Percentiles rank a stretch among this genome's conserved stretches.
Conservation (phyloP, 2,797 vertebrate genomes). For the Dipus sagitta region DNA sequence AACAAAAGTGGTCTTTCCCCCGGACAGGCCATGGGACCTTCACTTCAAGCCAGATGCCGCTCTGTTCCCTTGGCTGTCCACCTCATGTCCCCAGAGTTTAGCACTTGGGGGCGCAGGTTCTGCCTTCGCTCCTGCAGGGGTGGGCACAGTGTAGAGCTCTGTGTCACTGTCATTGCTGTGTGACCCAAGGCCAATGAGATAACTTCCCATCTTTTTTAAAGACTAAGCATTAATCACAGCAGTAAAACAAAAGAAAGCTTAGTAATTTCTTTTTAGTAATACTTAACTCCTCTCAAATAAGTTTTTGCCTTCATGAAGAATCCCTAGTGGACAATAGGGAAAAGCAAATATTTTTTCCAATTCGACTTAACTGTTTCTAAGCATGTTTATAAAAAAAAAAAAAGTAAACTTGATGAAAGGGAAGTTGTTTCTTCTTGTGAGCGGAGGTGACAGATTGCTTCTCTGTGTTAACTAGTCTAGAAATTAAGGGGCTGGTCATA, state of each 20-base stretch:
- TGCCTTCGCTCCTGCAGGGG: not conserved
- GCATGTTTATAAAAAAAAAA: slow-evolving; percentile 67
- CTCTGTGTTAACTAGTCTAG: slow-evolving; percentile 75
- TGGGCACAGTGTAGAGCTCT: not conserved
- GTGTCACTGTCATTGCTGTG: not conserved
- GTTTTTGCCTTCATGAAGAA: slow-evolving; percentile 49
- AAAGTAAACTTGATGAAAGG: slow-evolving; percentile 53
- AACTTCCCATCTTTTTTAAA: slow-evolving; percentile 40
- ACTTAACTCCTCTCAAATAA: not conserved
- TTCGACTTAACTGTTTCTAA: slow-evolving; percentile 68
- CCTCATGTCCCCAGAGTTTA: not conserved
- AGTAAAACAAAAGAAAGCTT: slow-evolving; percentile 40
- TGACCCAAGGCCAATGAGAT: slow-evolving; percentile 19
- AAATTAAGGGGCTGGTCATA: slow-evolving; percentile 70
- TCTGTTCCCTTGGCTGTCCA: not conserved
- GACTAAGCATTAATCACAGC: slow-evolving; percentile 49
- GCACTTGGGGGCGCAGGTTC: not conserved
- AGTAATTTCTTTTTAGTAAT: slow-evolving; percentile 60
- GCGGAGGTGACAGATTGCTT: slow-evolving; percentile 64
- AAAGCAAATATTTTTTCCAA: slow-evolving; percentile 76
- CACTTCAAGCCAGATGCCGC: not conserved
- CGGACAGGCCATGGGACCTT: slow-evolving; percentile 2
- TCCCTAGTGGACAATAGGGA: slow-evolving; percentile 34
- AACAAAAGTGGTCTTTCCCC: not conserved
- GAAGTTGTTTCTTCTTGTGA: slow-evolving; percentile 64